Percentiles rank a stretch among this genome's conserved stretches.
These are phyloP conservation scores for Rhinoptilus africanus DNA, from an alignment of 2,113 vertebrate genomes.

Conservation along the genomic window DNA sequence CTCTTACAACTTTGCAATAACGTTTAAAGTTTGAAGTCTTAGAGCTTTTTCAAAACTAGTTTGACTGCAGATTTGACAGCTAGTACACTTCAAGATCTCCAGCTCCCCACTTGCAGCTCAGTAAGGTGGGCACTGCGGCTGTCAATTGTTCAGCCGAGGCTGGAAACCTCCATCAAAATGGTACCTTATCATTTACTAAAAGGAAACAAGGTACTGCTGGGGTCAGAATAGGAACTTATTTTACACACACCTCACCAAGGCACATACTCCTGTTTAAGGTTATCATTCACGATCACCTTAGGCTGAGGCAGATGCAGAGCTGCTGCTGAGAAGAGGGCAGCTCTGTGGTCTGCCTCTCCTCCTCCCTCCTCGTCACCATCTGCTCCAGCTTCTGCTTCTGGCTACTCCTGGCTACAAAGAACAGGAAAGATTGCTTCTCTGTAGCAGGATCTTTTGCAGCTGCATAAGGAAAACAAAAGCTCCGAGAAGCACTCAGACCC, in stretches of 20 bases:
- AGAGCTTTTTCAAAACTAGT: neutral
- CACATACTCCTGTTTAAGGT: neutral
- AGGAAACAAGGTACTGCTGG: neutral
- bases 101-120: neutral
- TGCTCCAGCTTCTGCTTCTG: neutral
- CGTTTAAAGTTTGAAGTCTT: neutral
- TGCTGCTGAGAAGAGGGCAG: neutral
- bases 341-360: neutral
- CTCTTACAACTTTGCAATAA: neutral
- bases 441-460: neutral
- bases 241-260: neutral
- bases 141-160: neutral
- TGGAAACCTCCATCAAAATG: neutral
- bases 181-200: neutral
- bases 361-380: neutral
- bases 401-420: neutral
- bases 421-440: neutral
- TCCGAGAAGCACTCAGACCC: neutral
- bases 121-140: neutral
- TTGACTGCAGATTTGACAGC: neutral
- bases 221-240: neutral
- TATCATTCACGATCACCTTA: neutral
- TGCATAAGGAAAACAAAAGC: neutral
- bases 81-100: neutral
- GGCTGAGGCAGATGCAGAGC: accelerated